Percentiles rank a stretch among this genome's conserved stretches.
phyloP scores from a whole-genome alignment of 2,888 invertebrate genomes.

The Polyommatus iphigenia region DNA sequence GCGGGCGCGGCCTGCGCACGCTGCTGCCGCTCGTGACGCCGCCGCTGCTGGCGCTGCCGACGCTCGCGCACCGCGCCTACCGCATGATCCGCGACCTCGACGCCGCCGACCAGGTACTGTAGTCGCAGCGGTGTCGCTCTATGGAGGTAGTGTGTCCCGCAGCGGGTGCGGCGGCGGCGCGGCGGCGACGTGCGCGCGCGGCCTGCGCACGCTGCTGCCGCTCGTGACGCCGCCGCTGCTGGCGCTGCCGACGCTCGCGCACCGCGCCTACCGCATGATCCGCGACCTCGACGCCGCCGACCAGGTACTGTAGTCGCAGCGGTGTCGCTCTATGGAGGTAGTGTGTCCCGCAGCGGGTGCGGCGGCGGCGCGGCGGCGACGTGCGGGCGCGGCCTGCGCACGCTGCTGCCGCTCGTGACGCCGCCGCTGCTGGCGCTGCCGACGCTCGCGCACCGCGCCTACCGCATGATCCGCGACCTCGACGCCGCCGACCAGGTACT shows the following conservation, averaged over 20 bases:
- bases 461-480: conserved; percentile 65
- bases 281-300: conserved; percentile 63
- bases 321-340: conserved; percentile 81
- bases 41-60: conserved; percentile 61
- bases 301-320: conserved; percentile 50
- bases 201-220: conserved; percentile 62
- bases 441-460: conserved; percentile 63
- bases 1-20: conserved; percentile 62
- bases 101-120: conserved; percentile 58
- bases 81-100: conserved; percentile 68
- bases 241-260: conserved; percentile 63
- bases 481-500: conserved; percentile 63
- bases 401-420: conserved; percentile 57
- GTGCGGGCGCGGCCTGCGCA: conserved; percentile 62
- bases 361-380: conserved; percentile 49
- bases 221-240: conserved; percentile 56
- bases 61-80: conserved; percentile 66
- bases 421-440: conserved; percentile 63
- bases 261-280: conserved; percentile 66
- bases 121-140: no score
- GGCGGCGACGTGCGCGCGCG: conserved; percentile 56
- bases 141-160: conserved; percentile 85
- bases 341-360: conserved; percentile 69
- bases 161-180: conserved; percentile 49
- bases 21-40: conserved; percentile 57